Evolutionary conservation across 2,113 vertebrate species (phyloP).

Genomic region (Acrocephalus arundinaceus): DNA sequence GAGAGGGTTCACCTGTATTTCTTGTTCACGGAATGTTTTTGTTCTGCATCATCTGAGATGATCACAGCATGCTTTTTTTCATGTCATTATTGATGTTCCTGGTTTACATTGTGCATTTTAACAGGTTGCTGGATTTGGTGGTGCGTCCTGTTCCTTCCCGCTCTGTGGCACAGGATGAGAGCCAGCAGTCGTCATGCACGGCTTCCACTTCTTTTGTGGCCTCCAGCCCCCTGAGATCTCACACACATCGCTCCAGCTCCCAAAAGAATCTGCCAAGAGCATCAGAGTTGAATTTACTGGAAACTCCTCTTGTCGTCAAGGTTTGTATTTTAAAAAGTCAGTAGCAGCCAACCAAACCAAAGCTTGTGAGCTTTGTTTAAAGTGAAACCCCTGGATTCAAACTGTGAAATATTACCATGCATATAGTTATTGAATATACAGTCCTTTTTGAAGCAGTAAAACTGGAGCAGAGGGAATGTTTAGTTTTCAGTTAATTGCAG

Average conservation of each 20-base stretch:
- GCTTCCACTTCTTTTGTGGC: conserved; percentile 59
- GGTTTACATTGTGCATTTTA: background rate
- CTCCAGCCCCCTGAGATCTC: conserved; percentile 41
- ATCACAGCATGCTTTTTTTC: background rate
- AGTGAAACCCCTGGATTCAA: background rate
- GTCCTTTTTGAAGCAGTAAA: background rate
- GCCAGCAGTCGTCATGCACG: conserved; percentile 66
- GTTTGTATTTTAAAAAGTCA: background rate
- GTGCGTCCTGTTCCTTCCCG: conserved; percentile 78
- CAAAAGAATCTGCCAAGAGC: conserved; percentile 67
- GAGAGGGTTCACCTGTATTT: background rate
- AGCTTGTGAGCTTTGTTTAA: background rate
- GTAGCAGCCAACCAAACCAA: background rate
- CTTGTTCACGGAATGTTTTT: background rate
- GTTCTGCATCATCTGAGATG: background rate
- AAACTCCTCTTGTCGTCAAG: conserved; percentile 91
- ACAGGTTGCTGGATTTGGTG: conserved; percentile 84
- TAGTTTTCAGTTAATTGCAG: background rate
- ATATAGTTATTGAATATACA: background rate
- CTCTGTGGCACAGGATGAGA: conserved; percentile 22
- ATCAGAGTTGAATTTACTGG: conserved; percentile 83
- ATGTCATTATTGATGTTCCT: background rate
- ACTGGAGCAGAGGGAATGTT: background rate
- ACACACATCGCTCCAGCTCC: background rate
- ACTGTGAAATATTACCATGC: background rate